Percentiles rank a stretch among this genome's conserved stretches.
Conservation (phyloP, 2,888 invertebrate genomes). For the Pseudoips prasinana region DNA sequence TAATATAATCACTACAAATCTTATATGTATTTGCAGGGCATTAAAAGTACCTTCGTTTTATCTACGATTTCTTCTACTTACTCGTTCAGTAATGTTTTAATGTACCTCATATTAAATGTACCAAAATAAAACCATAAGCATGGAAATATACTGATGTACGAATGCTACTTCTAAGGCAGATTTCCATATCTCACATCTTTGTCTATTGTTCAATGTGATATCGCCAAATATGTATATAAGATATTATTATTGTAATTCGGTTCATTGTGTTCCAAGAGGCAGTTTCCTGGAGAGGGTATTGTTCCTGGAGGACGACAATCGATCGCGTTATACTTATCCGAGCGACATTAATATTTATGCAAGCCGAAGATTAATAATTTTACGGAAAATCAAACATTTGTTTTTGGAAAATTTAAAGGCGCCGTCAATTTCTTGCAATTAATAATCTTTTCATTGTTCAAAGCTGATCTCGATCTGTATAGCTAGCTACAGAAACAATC, state of each 20-base stretch:
- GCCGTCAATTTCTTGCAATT: conserved; percentile 59
- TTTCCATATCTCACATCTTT: no score
- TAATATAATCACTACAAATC: no score
- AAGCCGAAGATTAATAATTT: conserved; percentile 52
- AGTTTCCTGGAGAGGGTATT: conserved; percentile 5
- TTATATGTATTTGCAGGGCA: no score
- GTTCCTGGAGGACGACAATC: conserved; percentile 6
- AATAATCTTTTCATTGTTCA: conserved; percentile 60
- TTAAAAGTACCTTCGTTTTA: no score
- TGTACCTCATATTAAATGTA: no score
- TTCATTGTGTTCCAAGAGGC: conserved; percentile 3
- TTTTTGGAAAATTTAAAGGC: conserved; percentile 51
- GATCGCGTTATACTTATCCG: conserved; percentile 17
- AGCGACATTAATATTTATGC: conserved; percentile 35
- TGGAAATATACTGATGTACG: no score
- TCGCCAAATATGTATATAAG: no score
- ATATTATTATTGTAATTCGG: neutral
- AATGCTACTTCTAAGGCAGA: no score
- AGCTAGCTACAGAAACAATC: conserved; percentile 68
- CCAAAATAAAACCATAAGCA: no score
- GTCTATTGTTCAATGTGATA: no score
- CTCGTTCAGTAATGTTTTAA: no score
- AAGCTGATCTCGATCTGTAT: conserved; percentile 56
- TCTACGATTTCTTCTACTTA: no score
- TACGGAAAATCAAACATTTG: conserved; percentile 59